A percentile compares a stretch with the other conserved stretches of the same genome.
Evolutionary conservation across 35 echinoderm and acorn worm species (phyloP).

Genomic region (Nesometra sesokonis): DNA sequence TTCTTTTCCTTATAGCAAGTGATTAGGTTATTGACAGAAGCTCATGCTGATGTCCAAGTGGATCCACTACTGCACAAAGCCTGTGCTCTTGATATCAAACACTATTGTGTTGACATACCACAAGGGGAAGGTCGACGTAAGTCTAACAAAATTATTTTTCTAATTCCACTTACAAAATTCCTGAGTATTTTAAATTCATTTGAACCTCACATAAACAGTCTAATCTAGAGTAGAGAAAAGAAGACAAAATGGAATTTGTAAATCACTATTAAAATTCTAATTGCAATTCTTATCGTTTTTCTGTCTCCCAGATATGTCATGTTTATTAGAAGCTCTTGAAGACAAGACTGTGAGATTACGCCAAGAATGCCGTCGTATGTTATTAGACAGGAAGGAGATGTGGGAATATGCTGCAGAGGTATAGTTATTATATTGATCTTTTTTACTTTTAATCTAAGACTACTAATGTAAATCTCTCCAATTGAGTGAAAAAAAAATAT

Average conservation of each 20-base stretch:
- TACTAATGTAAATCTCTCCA: too few species aligned
- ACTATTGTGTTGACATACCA: constrained; percentile 66
- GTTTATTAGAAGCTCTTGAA: constrained; percentile 85
- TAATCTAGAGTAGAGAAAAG: too few species aligned
- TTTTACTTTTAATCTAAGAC: too few species aligned
- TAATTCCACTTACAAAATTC: neutral
- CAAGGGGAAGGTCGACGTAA: constrained; percentile 86
- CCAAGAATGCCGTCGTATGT: constrained; percentile 61
- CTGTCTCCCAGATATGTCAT: constrained; percentile 73
- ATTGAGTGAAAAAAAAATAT: too few species aligned
- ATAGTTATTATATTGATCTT: constrained; percentile 2
- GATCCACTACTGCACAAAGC: constrained; percentile 78
- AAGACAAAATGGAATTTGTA: too few species aligned
- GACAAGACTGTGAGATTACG: constrained; percentile 60
- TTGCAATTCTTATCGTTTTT: neutral
- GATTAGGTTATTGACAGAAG: constrained; percentile 40
- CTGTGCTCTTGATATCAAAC: constrained; percentile 88
- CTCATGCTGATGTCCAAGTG: constrained; percentile 68
- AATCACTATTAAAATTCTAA: too few species aligned
- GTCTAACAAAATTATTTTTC: constrained; percentile 10
- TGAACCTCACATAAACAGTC: neutral
- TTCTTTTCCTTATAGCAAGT: constrained; percentile 45
- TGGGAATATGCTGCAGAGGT: constrained; percentile 95
- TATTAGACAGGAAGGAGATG: constrained; percentile 72
- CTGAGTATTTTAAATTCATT: neutral